These are phyloP conservation scores for Pristionchus japonicus DNA, from an alignment of 2,888 invertebrate genomes.

Conservation along the genomic window DNA sequence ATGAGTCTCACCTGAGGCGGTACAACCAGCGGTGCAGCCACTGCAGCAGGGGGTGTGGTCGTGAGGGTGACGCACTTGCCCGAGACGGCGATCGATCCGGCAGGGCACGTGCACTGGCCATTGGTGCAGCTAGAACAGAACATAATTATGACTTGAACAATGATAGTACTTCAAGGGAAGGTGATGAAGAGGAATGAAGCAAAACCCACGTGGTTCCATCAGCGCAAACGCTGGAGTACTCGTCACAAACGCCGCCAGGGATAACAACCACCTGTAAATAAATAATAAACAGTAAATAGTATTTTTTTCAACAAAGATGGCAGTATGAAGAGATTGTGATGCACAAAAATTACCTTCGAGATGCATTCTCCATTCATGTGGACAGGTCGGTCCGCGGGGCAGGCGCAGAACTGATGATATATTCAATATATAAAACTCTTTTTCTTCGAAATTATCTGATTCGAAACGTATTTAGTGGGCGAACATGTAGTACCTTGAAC, in stretches of 20 bases:
- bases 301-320: too few relatives aligned
- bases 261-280: slow-evolving; percentile 47
- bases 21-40: neutral
- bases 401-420: slow-evolving; percentile 64
- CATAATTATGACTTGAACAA: neutral
- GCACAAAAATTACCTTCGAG: neutral
- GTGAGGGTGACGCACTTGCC: slow-evolving; percentile 47
- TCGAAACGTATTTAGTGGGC: neutral
- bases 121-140: slow-evolving; percentile 48
- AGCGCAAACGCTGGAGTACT: slow-evolving; percentile 53
- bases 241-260: slow-evolving; percentile 61
- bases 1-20: neutral
- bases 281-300: too few relatives aligned
- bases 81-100: slow-evolving; percentile 59
- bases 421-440: neutral
- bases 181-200: too few relatives aligned
- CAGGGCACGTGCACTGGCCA: slow-evolving; percentile 61
- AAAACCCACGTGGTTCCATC: slow-evolving; percentile 49
- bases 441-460: neutral
- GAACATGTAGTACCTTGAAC: slow-evolving; percentile 5
- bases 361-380: slow-evolving; percentile 65
- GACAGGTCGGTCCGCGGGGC: slow-evolving; percentile 65
- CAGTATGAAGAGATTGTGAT: too few relatives aligned
- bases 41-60: neutral
- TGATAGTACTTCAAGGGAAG: too few relatives aligned